These are phyloP conservation scores for Rhinolophus ferrumequinum DNA, from an alignment of 2,113 vertebrate species.

Conservation along the genomic window DNA sequence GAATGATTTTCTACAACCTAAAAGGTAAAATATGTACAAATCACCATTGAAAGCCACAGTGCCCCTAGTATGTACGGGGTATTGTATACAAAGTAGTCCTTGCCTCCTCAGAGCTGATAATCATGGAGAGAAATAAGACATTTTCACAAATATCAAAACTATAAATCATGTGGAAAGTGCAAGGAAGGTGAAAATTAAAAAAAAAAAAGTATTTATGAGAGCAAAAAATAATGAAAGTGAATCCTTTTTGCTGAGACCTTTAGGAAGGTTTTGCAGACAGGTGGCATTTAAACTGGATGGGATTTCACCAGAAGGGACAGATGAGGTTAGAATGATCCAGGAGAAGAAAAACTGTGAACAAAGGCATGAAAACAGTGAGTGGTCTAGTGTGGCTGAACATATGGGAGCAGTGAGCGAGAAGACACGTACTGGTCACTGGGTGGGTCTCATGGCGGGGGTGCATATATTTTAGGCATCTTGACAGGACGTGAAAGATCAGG, in stretches of 20 bases:
- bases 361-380: not conserved
- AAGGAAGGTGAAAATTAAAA: constrained; percentile 57
- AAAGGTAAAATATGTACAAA: constrained; percentile 23
- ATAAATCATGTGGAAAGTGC: constrained; percentile 31
- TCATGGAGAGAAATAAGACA: constrained; percentile 11
- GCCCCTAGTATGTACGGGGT: not conserved
- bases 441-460: not conserved
- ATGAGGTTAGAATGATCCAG: constrained; percentile 35
- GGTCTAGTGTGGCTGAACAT: not conserved
- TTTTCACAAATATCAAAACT: constrained; percentile 69
- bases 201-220: constrained; percentile 42
- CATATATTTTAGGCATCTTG: not conserved
- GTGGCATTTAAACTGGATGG: constrained; percentile 50
- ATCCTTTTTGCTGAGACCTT: constrained; percentile 47
- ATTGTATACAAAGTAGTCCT: not conserved
- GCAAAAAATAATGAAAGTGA: constrained; percentile 55
- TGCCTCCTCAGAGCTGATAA: not conserved
- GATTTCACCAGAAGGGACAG: constrained; percentile 42
- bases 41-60: not conserved
- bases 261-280: constrained; percentile 32
- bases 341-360: constrained; percentile 26
- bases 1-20: constrained; percentile 25
- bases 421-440: not conserved
- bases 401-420: not conserved
- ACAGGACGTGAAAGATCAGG: not conserved